Conservation (phyloP, 2,113 vertebrate species). For the Rallus limicola region DNA sequence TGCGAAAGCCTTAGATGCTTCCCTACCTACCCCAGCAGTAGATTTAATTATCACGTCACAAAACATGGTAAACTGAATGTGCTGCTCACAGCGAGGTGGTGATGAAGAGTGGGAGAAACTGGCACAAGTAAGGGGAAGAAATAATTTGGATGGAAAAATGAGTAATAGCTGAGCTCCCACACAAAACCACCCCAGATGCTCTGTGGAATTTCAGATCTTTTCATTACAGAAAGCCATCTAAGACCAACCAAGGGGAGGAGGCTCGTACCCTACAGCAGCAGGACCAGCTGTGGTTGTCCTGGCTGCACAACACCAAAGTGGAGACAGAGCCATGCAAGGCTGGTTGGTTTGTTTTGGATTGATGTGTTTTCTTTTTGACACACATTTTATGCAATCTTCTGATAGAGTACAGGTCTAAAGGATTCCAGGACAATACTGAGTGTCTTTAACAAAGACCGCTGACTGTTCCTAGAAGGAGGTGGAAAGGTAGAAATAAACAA, state of each 20-base stretch:
- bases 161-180: background rate
- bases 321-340: background rate
- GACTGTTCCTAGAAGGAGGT: background rate
- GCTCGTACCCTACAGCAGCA: background rate
- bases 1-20: background rate
- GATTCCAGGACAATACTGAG: background rate
- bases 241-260: background rate
- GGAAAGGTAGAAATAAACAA: background rate
- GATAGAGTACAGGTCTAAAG: background rate
- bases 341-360: background rate
- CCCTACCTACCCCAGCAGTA: background rate
- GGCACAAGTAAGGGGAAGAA: background rate
- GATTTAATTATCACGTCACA: conserved; percentile 15
- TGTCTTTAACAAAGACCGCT: background rate
- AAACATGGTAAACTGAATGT: background rate
- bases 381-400: background rate
- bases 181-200: background rate
- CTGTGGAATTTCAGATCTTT: background rate
- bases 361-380: background rate
- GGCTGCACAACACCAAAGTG: background rate
- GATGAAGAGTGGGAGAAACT: conserved; percentile 5
- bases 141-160: background rate
- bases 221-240: background rate
- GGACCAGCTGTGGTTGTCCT: background rate
- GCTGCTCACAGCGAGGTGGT: background rate